Evolutionary conservation across 1,140 invertebrate genomes (phyloP).

Genomic region (Aphis craccivora): DNA sequence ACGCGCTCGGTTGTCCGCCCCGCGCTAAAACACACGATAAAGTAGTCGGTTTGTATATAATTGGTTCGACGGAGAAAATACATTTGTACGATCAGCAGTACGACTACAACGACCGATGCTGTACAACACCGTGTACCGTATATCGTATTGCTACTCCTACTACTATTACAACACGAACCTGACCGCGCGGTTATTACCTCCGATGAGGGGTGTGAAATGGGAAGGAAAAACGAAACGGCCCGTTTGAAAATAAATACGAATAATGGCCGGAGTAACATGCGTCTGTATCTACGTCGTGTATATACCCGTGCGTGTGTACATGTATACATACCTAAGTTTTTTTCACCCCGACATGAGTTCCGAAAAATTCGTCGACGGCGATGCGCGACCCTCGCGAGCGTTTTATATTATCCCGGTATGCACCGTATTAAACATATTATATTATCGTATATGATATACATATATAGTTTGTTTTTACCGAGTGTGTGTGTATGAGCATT

Average conservation of each 20-base stretch:
- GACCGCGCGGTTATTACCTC: slow-evolving; percentile 45
- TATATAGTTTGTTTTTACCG: too few species aligned
- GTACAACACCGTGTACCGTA: background rate
- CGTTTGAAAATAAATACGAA: slow-evolving; percentile 52
- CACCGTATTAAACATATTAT: background rate
- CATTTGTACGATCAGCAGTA: background rate
- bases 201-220: slow-evolving; percentile 44
- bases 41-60: background rate
- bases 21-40: background rate
- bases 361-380: background rate
- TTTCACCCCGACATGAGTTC: background rate
- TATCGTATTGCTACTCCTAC: background rate
- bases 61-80: background rate
- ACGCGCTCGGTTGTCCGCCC: background rate
- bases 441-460: background rate
- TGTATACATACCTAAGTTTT: background rate
- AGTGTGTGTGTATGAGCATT: background rate
- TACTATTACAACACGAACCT: background rate
- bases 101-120: background rate
- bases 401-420: background rate
- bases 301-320: background rate
- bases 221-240: slow-evolving; percentile 55
- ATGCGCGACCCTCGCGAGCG: background rate
- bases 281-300: background rate
- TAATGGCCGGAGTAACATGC: background rate